These are phyloP conservation scores for Trachymyrmex cornetzi DNA, from an alignment of 1,140 invertebrate genomes.

Conservation along the genomic window DNA sequence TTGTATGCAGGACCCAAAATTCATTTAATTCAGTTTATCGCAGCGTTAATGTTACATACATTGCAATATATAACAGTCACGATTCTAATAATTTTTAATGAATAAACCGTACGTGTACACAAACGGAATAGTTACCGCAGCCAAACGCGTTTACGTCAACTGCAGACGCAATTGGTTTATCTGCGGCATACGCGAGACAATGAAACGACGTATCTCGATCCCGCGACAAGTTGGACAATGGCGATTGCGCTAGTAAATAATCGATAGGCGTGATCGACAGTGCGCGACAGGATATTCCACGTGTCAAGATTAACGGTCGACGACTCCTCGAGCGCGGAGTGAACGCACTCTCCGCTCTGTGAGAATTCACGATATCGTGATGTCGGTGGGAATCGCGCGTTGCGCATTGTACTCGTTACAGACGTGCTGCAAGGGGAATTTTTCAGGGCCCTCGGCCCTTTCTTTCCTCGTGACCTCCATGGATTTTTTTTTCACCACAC, in stretches of 20 bases:
- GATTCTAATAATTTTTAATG: slow-evolving; percentile 56
- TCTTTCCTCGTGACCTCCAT: slow-evolving; percentile 19
- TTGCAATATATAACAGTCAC: neutral
- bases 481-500: slow-evolving; percentile 48
- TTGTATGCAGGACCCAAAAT: neutral
- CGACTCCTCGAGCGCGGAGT: slow-evolving; percentile 64
- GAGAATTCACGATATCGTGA: slow-evolving; percentile 75
- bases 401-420: slow-evolving; percentile 66
- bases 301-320: slow-evolving; percentile 61
- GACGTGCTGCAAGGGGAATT: slow-evolving; percentile 59
- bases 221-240: slow-evolving; percentile 50
- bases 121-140: slow-evolving; percentile 46
- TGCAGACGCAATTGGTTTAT: slow-evolving; percentile 65
- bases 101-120: slow-evolving; percentile 46
- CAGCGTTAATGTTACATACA: neutral
- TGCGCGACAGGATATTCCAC: slow-evolving; percentile 26
- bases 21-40: neutral
- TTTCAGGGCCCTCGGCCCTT: slow-evolving; percentile 59
- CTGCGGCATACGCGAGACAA: slow-evolving; percentile 60
- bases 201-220: slow-evolving; percentile 70
- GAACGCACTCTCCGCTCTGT: slow-evolving; percentile 73
- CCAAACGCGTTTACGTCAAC: slow-evolving; percentile 40
- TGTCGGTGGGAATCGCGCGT: slow-evolving; percentile 69
- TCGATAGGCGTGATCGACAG: slow-evolving; percentile 44
- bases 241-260: slow-evolving; percentile 48